Evolutionary conservation across 2,797 vertebrate genomes (phyloP).

Genomic region (Hyperoplus lanceolatus): DNA sequence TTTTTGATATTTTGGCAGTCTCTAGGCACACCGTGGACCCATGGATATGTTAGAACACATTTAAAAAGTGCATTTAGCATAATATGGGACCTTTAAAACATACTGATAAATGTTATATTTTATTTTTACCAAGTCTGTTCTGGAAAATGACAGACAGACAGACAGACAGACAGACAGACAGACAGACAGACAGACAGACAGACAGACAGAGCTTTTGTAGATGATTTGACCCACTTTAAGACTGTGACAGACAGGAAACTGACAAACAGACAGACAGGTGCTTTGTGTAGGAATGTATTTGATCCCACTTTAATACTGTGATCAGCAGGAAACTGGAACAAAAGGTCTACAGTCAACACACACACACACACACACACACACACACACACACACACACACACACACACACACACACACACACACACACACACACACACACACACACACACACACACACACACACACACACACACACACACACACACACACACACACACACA

Average conservation of each 20-base stretch:
- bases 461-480: constrained; percentile 13
- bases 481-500: constrained; percentile 28
- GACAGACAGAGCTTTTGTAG: too few species aligned
- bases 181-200: neutral
- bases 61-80: too few species aligned
- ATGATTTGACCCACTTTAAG: too few species aligned
- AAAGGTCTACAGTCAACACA: constrained; percentile 17
- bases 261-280: constrained; percentile 39
- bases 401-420: constrained; percentile 15
- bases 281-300: constrained; percentile 50
- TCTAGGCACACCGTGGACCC: too few species aligned
- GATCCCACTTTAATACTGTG: constrained; percentile 36
- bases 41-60: too few species aligned
- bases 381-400: constrained; percentile 32
- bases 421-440: constrained; percentile 17
- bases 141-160: too few species aligned
- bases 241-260: neutral
- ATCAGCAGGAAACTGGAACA: constrained; percentile 35
- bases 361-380: constrained; percentile 18
- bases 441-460: constrained; percentile 30
- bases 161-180: neutral
- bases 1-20: too few species aligned
- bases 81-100: too few species aligned
- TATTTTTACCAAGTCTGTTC: too few species aligned
- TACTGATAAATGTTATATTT: too few species aligned